Percentiles rank a stretch among this genome's conserved stretches.
These are phyloP conservation scores for Tipula confusa DNA, from an alignment of 2,888 invertebrate genomes.

Conservation along the genomic window DNA sequence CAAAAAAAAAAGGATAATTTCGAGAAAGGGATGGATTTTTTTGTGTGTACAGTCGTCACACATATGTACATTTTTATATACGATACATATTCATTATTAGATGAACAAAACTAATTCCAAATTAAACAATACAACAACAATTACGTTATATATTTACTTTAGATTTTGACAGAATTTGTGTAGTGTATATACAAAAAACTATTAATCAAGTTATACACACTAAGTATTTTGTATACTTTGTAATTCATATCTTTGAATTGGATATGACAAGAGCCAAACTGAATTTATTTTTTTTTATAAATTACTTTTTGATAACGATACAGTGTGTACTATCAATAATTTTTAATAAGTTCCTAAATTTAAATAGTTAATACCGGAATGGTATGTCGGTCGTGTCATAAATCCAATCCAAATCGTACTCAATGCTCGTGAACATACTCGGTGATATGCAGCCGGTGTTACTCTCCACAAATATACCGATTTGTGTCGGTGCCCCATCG, in stretches of 20 bases:
- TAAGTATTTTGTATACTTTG: background rate
- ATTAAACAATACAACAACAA: constrained; percentile 20
- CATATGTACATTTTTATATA: background rate
- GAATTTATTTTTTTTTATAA: background rate
- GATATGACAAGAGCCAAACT: background rate
- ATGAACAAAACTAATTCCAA: constrained; percentile 25
- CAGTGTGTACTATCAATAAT: background rate
- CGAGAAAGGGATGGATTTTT: background rate
- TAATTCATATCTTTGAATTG: background rate
- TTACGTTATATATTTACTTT: background rate
- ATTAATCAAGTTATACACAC: background rate
- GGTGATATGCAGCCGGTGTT: background rate
- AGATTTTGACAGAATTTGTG: background rate
- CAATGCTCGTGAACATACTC: background rate
- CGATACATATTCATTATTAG: background rate
- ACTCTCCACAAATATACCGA: background rate
- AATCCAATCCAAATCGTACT: background rate
- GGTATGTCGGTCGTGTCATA: background rate
- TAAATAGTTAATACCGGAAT: background rate
- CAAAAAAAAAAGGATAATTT: background rate
- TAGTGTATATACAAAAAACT: background rate
- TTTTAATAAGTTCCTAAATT: background rate
- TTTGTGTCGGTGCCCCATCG: background rate
- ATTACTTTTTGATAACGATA: background rate
- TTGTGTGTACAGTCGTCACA: background rate